phyloP scores from a whole-genome alignment of 2,797 vertebrate species.

The Ibycter americanus region DNA sequence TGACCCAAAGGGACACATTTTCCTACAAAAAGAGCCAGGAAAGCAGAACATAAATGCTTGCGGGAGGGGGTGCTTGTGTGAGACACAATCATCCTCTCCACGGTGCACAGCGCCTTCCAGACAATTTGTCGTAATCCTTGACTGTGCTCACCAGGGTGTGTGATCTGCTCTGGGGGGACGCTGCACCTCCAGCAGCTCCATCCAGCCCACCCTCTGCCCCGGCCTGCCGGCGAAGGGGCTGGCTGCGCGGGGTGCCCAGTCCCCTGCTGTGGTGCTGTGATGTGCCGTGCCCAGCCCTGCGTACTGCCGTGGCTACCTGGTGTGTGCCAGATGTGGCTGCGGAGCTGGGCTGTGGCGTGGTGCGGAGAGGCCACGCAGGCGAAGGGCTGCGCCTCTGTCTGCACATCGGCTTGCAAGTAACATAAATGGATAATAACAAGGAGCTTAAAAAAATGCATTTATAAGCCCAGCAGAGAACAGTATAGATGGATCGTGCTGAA shows the following conservation, averaged over 20 bases:
- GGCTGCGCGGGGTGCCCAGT: neutral
- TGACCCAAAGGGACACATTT: neutral
- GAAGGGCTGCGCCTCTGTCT: neutral
- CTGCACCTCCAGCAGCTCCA: neutral
- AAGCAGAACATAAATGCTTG: neutral
- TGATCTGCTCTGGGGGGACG: neutral
- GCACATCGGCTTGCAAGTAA: neutral
- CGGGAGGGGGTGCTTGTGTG: neutral
- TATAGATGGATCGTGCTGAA: neutral
- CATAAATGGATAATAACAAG: neutral
- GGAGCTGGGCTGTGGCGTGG: neutral
- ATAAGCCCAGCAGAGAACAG: neutral
- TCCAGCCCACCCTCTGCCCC: neutral
- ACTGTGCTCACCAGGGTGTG: rapidly evolving
- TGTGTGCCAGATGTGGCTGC: neutral
- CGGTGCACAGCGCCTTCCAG: neutral
- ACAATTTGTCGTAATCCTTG: rapidly evolving
- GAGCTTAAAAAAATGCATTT: neutral
- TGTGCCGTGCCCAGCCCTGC: rapidly evolving
- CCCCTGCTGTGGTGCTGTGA: neutral
- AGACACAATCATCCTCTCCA: neutral
- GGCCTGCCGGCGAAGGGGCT: neutral
- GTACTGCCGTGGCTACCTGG: neutral
- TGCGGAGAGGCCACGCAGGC: neutral
- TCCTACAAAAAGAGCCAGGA: neutral